These are phyloP conservation scores for Sebastes cheni DNA, from an alignment of 2,797 vertebrate genomes.

Conservation along the genomic window DNA sequence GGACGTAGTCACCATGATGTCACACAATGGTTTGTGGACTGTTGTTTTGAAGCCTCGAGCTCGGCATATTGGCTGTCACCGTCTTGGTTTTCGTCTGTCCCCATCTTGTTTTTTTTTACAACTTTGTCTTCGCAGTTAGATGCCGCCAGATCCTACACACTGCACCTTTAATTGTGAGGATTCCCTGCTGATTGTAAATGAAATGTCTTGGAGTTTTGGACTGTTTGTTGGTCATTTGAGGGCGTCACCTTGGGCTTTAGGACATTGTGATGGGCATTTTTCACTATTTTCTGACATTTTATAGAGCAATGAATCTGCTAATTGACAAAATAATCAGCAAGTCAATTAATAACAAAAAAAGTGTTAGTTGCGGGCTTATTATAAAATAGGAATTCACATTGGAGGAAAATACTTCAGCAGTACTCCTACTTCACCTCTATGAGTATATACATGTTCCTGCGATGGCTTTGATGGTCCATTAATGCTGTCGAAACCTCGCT, in stretches of 20 bases:
- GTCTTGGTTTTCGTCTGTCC: too few relatives aligned
- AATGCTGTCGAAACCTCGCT: slow-evolving; percentile 55
- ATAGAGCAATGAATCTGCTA: not conserved
- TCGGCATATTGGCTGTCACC: too few relatives aligned
- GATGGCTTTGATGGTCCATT: slow-evolving; percentile 47
- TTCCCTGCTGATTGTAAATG: not conserved
- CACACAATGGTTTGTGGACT: too few relatives aligned
- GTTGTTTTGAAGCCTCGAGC: too few relatives aligned
- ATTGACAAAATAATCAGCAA: too few relatives aligned
- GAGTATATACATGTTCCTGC: slow-evolving; percentile 3
- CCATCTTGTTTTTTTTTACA: too few relatives aligned
- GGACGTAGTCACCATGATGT: too few relatives aligned
- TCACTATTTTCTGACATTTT: not conserved
- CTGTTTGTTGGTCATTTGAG: not conserved
- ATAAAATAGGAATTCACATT: not conserved
- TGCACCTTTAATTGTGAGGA: too few relatives aligned
- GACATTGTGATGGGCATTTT: not conserved
- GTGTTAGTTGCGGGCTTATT: not conserved
- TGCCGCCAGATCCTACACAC: too few relatives aligned
- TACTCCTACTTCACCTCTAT: not conserved
- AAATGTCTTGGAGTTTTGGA: not conserved
- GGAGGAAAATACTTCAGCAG: not conserved
- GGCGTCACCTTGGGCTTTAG: too few relatives aligned
- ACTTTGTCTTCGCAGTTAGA: too few relatives aligned
- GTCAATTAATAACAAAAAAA: not conserved